Evolutionary conservation across 2,797 vertebrate genomes (phyloP), one percentile per base, ranked within the genome.

Genomic region (Enteromius viviparus): DNA sequence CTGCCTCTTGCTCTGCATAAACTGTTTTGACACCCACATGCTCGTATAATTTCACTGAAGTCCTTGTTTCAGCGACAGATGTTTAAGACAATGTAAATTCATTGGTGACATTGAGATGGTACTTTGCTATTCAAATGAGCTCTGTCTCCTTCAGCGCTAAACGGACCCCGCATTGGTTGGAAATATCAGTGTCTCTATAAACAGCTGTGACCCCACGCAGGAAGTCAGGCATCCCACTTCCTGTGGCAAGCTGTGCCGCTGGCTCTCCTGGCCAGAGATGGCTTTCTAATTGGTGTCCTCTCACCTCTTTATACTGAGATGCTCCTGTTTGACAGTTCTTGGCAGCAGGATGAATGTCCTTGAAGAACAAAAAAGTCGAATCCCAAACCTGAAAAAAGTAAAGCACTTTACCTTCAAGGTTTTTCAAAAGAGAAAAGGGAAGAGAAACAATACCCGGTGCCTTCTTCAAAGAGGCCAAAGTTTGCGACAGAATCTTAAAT

Each of bases 281-380:
- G 94, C 95, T 95, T 96, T 97, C 96, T 98, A 97, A 98, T 98
- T 97, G 97, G 96, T 94, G 94, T 97, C 96, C 96, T 97, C 95
- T 98, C 95, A 97, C 96, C 96, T 96, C 95, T 96, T 95, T 92
- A 90, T 94, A 95, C 92, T 89, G 91, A 95, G 95, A 96, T 95
- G 95, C 95, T 96, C 93, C 93, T 94, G 92, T 93, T 95, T 97
- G 97, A 97, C 95, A 96, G 95, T 94, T 97, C 94, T 95, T 97
- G 97, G 95, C 96, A 97, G 95, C 93, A 88, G 94, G 95, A 95
- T 95, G 94, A 96, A 96, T 95, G 96, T 96, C 97, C 97, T 98
- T 98, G 96, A 96, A 93, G 94, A 93, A 90, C 79, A 93, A 88
- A 95, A 95, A 96, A 95, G 94, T 95, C 92, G 92, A 93, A 92